Base-by-base conservation (phyloP, 2,113 vertebrate species). In the Oenanthe melanoleuca region DNA sequence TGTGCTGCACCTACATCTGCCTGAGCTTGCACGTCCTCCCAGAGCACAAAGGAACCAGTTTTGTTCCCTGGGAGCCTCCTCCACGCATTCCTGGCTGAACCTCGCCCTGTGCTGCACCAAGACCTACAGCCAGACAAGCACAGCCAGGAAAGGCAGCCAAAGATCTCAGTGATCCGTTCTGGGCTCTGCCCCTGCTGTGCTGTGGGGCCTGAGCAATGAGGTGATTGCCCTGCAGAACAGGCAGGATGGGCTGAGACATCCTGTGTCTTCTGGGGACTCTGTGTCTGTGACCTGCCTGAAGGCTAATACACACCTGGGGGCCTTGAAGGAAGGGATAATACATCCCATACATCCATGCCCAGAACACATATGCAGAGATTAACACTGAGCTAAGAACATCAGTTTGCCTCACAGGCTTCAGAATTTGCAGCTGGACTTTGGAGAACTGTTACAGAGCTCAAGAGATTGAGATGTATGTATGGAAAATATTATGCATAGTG, bases 31-130 rank as follows among this genome's bases (percentile, higher is more conserved):
- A 65, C 0, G 0, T 56, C 56, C 69, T 92, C 77, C 45, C 34
- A 56, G 56, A 52, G 52, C 83, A 78, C 86, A 90, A 86, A 96
- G 40, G 61, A 93, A 81, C 47, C 70, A 65, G 73, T 79, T 89
- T 21, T 65, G 55, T 84, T 78, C 83, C 34, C 73, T 38, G 31
- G 66, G 8, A 92, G 49, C 70, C 80, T 87, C 91, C 84, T 79
- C 80, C 80, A 84, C 18, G 18, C 95, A 61, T 95, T 96, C 70
- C 82, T 93, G 71, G 57, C 86, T n/a, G n/a, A 42, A 85, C 92
- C 90, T 94, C n/a, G 0, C 81, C 92, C 88, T 7, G 6, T 33
- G 50, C 80, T 60, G 57, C 74, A 60, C 56, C 75, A 23, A 82
- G 44, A 44, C 25, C 20, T 45, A 42, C 40, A 42, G 40, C 40